Percentiles rank a stretch among this genome's conserved stretches.
Evolutionary conservation across 2,113 vertebrate species (phyloP).

Genomic region (Poecile atricapillus): DNA sequence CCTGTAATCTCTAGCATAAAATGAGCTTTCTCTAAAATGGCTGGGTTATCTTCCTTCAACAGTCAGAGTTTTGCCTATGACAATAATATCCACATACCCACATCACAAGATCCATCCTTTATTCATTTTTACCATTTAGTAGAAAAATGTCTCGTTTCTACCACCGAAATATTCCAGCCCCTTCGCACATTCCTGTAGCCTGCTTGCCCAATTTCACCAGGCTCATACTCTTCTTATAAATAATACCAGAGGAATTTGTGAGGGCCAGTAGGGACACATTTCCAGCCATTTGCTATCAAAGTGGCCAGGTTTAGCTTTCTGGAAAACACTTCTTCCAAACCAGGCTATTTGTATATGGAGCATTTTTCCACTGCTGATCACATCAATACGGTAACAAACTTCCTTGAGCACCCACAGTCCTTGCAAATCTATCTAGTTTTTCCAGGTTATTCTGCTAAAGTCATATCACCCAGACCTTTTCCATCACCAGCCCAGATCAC

Average conservation of each 20-base stretch:
- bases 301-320: neutral
- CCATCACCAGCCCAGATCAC: neutral
- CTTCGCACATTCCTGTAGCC: neutral
- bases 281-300: neutral
- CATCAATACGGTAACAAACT: neutral
- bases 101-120: neutral
- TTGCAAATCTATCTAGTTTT: neutral
- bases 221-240: neutral
- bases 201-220: neutral
- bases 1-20: neutral
- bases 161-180: rapidly evolving
- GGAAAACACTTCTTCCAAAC: neutral
- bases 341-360: neutral
- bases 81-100: rapidly evolving
- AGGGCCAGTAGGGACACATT: neutral
- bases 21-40: neutral
- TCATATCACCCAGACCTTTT: neutral
- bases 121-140: neutral
- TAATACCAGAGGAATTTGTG: neutral
- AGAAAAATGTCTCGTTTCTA: neutral
- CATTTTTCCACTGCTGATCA: neutral
- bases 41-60: neutral
- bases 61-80: neutral
- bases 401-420: rapidly evolving
- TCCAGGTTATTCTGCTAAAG: neutral